phyloP scores from a whole-genome alignment of 1,140 invertebrate genomes.

The Diuraphis noxia region DNA sequence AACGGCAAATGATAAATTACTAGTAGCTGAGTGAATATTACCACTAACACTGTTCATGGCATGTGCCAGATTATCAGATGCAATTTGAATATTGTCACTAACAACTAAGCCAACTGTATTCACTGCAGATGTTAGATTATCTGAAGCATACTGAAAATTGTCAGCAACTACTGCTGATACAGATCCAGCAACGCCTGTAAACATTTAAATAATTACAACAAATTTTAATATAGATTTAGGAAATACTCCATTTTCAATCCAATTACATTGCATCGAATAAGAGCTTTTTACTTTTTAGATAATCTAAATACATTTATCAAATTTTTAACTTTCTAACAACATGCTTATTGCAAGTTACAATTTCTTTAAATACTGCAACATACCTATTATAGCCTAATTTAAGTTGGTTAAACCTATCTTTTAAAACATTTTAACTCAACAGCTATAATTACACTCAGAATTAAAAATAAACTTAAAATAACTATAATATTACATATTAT shows the following conservation, averaged over 20 bases:
- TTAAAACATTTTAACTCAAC: too few species aligned
- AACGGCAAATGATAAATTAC: slow-evolving; percentile 60
- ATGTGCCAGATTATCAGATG: slow-evolving; percentile 60
- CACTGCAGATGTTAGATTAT: slow-evolving; percentile 60
- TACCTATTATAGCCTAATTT: too few species aligned
- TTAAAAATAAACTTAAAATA: too few species aligned
- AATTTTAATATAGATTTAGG: neutral
- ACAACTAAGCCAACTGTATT: slow-evolving; percentile 63
- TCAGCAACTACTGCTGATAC: slow-evolving; percentile 63
- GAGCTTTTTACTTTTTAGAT: neutral
- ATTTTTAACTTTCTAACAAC: too few species aligned
- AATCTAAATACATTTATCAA: neutral
- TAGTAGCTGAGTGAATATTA: slow-evolving; percentile 60
- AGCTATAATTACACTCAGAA: too few species aligned
- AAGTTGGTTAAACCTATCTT: too few species aligned
- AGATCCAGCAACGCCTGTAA: slow-evolving; percentile 60
- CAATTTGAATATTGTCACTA: slow-evolving; percentile 61
- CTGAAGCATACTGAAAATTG: slow-evolving; percentile 60
- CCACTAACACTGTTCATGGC: slow-evolving; percentile 63
- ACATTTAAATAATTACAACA: neutral
- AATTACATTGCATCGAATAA: too few species aligned
- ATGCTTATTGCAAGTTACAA: too few species aligned
- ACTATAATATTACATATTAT: too few species aligned
- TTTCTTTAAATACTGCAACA: too few species aligned
- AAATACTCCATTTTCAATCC: neutral